These are phyloP conservation scores for Leucophenga maculata DNA, from an alignment of 2,888 invertebrate species.

Conservation along the genomic window DNA sequence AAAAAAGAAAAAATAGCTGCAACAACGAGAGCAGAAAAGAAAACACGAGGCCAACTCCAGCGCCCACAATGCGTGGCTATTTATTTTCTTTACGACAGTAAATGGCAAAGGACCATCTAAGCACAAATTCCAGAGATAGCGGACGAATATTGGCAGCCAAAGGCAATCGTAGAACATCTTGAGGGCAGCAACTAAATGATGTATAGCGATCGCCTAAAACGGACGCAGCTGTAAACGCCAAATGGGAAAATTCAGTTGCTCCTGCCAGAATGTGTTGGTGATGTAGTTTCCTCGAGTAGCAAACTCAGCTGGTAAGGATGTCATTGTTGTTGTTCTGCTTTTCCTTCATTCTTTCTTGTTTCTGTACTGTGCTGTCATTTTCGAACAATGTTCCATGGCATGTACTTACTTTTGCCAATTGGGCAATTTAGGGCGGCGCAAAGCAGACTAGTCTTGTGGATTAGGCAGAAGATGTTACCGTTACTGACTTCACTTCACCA, in stretches of 20 bases:
- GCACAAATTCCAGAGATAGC: neutral
- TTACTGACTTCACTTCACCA: too few species aligned
- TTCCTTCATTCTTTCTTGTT: neutral
- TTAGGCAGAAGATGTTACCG: too few species aligned
- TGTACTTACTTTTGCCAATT: neutral
- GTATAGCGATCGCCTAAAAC: slow-evolving; percentile 6
- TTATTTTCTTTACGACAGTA: too few species aligned
- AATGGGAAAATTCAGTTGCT: neutral
- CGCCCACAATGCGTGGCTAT: too few species aligned
- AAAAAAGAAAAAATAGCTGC: too few species aligned
- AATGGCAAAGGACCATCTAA: too few species aligned
- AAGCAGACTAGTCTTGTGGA: too few species aligned
- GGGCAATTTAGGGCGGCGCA: neutral
- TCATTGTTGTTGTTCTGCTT: neutral
- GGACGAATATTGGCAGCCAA: neutral
- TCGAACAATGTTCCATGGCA: neutral
- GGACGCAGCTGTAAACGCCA: neutral
- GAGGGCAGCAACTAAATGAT: neutral
- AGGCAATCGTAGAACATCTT: neutral
- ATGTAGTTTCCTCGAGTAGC: neutral
- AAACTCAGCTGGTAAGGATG: neutral
- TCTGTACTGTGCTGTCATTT: neutral
- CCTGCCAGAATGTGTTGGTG: neutral
- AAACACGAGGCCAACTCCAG: too few species aligned
- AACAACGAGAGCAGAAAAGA: too few species aligned